Percentiles rank a stretch among this genome's conserved stretches.
These are phyloP conservation scores for Trissolcus brochymenae DNA, from an alignment of 2,888 invertebrate species.

Conservation along the genomic window DNA sequence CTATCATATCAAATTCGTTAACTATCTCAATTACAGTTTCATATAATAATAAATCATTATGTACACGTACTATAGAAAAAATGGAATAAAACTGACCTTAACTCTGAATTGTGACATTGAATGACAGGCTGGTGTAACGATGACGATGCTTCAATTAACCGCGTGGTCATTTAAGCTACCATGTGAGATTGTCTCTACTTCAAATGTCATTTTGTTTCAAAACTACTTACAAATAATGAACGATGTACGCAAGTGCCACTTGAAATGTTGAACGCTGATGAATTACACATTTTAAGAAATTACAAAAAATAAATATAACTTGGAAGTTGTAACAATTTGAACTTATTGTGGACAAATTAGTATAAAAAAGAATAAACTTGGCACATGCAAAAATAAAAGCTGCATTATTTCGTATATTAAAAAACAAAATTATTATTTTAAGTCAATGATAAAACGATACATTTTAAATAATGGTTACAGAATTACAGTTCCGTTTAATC, in stretches of 20 bases:
- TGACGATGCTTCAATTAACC: constrained; percentile 63
- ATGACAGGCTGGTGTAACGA: constrained; percentile 62
- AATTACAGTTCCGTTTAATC: constrained; percentile 54
- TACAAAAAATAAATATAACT: neutral
- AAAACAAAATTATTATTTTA: constrained; percentile 70
- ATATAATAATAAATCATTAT: constrained; percentile 9
- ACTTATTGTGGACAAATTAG: neutral
- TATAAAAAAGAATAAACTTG: neutral
- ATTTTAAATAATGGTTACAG: constrained; percentile 62
- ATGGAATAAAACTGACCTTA: constrained; percentile 65
- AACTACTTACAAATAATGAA: constrained; percentile 31
- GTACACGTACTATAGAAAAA: constrained; percentile 4
- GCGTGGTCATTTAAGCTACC: constrained; percentile 60
- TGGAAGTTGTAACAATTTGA: neutral
- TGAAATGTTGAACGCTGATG: no score
- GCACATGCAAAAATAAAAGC: constrained; percentile 57
- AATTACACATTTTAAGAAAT: neutral
- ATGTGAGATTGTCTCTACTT: constrained; percentile 58
- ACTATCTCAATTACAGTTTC: neutral
- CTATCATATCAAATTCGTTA: neutral
- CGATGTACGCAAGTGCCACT: constrained; percentile 7
- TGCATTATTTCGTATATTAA: constrained; percentile 59
- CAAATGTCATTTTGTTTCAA: constrained; percentile 26
- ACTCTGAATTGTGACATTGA: constrained; percentile 57
- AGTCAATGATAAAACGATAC: constrained; percentile 59